Percentiles rank a stretch among this genome's conserved stretches.
phyloP scores from a whole-genome alignment of 2,113 vertebrate genomes.

The Erythrocercus mccallii region DNA sequence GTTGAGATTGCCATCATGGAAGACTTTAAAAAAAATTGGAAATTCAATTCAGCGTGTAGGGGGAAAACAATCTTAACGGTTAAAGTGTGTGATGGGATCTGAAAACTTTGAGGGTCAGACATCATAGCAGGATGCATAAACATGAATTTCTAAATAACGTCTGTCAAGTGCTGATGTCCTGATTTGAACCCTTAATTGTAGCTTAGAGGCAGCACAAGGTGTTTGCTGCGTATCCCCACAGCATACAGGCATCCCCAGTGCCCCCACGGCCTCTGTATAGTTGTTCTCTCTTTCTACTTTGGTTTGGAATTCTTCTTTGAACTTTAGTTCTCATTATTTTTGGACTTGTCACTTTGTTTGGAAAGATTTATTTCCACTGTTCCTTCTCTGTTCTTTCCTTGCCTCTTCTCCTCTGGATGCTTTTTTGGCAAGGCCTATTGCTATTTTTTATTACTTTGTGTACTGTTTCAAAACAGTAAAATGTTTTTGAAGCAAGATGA shows the following conservation, averaged over 20 bases:
- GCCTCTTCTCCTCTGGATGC: slow-evolving; percentile 62
- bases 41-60: neutral
- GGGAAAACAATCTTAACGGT: neutral
- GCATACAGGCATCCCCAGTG: neutral
- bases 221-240: neutral
- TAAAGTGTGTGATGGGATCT: neutral
- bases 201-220: neutral
- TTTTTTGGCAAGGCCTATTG: slow-evolving; percentile 36
- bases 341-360: slow-evolving; percentile 74
- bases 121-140: neutral
- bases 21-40: neutral
- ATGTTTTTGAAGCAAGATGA: slow-evolving; percentile 62
- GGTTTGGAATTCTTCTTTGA: slow-evolving; percentile 75
- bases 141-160: neutral
- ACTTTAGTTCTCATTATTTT: slow-evolving; percentile 78
- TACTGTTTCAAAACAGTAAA: slow-evolving; percentile 65
- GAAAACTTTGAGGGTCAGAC: neutral
- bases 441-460: slow-evolving; percentile 68
- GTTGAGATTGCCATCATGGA: neutral
- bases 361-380: slow-evolving; percentile 74
- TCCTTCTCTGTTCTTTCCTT: slow-evolving; percentile 72
- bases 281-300: slow-evolving; percentile 44
- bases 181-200: slow-evolving; percentile 55
- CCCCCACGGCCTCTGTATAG: neutral
- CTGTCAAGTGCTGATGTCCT: slow-evolving; percentile 56